Percentiles rank a stretch among this genome's conserved stretches.
Conservation (phyloP, 2,113 vertebrate genomes). For the Pachypanchax playfairii region DNA sequence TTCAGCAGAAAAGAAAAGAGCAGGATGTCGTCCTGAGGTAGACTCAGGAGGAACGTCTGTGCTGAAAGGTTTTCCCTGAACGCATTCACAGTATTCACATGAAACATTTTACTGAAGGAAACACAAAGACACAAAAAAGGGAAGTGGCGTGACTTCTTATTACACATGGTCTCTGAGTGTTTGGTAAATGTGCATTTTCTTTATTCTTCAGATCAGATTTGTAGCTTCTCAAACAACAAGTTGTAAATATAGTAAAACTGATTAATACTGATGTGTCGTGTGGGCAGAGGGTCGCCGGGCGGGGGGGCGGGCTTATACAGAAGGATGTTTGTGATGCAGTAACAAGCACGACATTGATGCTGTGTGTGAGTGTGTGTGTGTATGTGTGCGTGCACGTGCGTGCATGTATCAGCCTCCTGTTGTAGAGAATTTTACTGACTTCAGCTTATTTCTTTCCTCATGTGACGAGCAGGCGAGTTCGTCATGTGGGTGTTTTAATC, state of each 20-base stretch:
- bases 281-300: neutral
- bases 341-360: slow-evolving; percentile 33
- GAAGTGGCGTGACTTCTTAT: neutral
- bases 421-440: neutral
- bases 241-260: no score
- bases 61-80: neutral
- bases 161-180: no score
- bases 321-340: slow-evolving; percentile 59
- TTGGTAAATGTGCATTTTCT: neutral
- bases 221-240: neutral
- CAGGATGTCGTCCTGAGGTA: no score
- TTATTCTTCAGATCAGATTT: neutral
- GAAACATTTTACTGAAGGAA: neutral
- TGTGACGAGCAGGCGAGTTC: neutral
- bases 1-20: slow-evolving; percentile 18
- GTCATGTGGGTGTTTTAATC: neutral
- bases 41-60: neutral
- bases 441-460: slow-evolving; percentile 8
- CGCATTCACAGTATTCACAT: neutral
- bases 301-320: slow-evolving; percentile 40
- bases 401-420: slow-evolving; percentile 1
- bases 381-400: no score
- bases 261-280: slow-evolving; percentile 41
- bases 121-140: neutral
- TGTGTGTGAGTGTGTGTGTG: slow-evolving; percentile 3